These are phyloP conservation scores for Salmo trutta DNA, from an alignment of 2,797 vertebrate genomes.

Conservation along the genomic window DNA sequence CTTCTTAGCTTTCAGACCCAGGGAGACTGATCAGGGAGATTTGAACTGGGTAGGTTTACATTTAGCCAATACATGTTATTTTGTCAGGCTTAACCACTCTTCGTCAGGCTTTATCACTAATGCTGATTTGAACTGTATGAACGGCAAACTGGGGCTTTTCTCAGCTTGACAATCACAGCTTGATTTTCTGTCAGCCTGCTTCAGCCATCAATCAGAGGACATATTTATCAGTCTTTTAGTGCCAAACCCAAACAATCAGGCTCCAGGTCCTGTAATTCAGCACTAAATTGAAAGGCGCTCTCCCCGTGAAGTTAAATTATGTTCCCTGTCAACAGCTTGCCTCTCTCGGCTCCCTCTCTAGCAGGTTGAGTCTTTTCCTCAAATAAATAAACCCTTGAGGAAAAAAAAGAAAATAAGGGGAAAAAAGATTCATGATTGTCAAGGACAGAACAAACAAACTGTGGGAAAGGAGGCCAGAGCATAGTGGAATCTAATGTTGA, in stretches of 20 bases:
- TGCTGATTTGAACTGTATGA: conserved; percentile 20
- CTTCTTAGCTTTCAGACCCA: background rate
- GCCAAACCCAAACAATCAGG: conserved; percentile 59
- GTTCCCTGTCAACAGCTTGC: conserved; percentile 53
- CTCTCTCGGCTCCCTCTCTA: conserved; percentile 21
- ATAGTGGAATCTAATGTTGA: conserved; percentile 26
- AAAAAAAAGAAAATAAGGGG: conserved; percentile 26
- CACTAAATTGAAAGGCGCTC: conserved; percentile 53
- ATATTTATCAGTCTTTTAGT: conserved; percentile 80
- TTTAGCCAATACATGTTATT: conserved; percentile 30
- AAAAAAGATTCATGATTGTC: conserved; percentile 51
- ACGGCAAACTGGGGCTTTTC: conserved; percentile 23
- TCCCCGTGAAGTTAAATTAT: conserved; percentile 53
- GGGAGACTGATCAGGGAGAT: background rate
- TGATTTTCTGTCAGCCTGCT: conserved; percentile 72
- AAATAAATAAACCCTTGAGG: conserved; percentile 56
- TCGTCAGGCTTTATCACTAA: conserved; percentile 20
- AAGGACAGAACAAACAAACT: conserved; percentile 32
- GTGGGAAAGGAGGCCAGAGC: conserved; percentile 15
- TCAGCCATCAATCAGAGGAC: conserved; percentile 75
- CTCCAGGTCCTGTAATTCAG: conserved; percentile 51
- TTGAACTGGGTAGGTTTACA: conserved; percentile 5
- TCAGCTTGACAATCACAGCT: conserved; percentile 62
- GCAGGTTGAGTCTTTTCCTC: conserved; percentile 40
- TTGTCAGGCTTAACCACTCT: conserved; percentile 19